Base-by-base conservation (phyloP, 2,888 invertebrate species). In the Phengaris alcon region DNA sequence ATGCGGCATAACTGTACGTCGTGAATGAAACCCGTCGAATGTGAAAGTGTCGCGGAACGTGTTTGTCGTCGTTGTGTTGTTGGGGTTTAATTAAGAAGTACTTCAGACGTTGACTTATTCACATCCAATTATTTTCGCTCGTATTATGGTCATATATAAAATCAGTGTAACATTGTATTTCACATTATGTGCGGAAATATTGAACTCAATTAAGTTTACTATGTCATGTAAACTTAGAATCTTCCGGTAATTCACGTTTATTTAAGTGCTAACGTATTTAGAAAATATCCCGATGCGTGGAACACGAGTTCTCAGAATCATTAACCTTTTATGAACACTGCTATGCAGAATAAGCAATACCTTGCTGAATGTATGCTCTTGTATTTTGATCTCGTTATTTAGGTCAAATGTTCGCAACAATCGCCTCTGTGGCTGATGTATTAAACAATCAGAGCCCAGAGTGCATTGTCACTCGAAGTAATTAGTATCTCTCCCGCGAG, bases 11-110 rank as follows among this genome's bases (percentile, higher is more conserved):
- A 69, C 68, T 68, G 68, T 68, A 68, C 8, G 48, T 46, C 6
- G 46, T 46, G 46, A 68, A 68, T 13, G 3, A 44, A 68, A 35
- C 44, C 46, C 13, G 68, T 68, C 46, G 68, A 48, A 69, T 46
- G 69, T 69, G 69, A 69, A 69, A 69, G 69, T 69, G 69, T 69
- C 46, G 69, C 12, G 69, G 69, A 68, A 68, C 69, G n/a, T 48
- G 69, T 48, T 69, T n/a, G 69, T 48, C 15, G 44, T 22, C 13
- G 13, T 35, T 3, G 64, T 15, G 9, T 22, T 12, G 57, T 59
- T n/a, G 69, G 35, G n/a, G 9, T 48, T 69, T 69, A 46, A 69
- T 69, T 69, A 69, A 69, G 15, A 69, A 10, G 15, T 64, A 64
- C 64, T 64, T 64, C 64, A 64, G 64, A 44, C 64, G 35, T 35